Base-by-base conservation (phyloP, 2,888 invertebrate genomes). In the Balanococcus diminutus region DNA sequence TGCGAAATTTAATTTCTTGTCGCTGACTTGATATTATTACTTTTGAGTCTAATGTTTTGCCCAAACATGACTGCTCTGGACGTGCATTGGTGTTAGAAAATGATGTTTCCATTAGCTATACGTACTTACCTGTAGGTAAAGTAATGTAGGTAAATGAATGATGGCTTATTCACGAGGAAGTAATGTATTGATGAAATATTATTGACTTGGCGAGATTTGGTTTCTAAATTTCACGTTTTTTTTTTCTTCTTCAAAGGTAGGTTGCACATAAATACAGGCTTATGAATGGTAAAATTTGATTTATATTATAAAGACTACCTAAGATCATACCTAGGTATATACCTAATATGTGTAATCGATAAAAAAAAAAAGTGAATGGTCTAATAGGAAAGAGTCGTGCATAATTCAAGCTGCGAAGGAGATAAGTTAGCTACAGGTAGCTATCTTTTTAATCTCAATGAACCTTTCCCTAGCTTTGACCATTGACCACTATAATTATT, bases 31-130 rank as follows among this genome's bases (percentile, higher is more conserved):
- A 72, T 72, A 32, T 25, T 22, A 61, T 61, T 51, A 61, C 61
- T 25, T 61, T 61, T 61, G 25, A 61, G 31, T 2, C 31, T 72
- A 72, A 72, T 31, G 72, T 72, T 72, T 72, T 32, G 72, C 25
- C 72, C n/a, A 72, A 72, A 72, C 32, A 72, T 72, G 72, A 32
- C 72, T 72, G 72, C 72, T 56, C 39, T 39, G 39, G 39, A n/a
- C 39, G 11, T 5, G 36, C 19, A 79, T 79, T 28, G 9, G 6
- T 79, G 16, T 32, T 16, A 14, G 28, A 16, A 46, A 9, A 32
- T n/a, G 75, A n/a, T 32, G 19, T 4, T n/a, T 79, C 36, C 36
- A 36, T 79, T 79, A 79, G 36, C 6, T n/a, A 46, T n/a, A 3
- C 46, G n/a, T n/a, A n/a, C n/a, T n/a, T n/a, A n/a, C n/a, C n/a